phyloP scores from a whole-genome alignment of 2,888 invertebrate species.

The Hydroisotoma schaefferi region DNA sequence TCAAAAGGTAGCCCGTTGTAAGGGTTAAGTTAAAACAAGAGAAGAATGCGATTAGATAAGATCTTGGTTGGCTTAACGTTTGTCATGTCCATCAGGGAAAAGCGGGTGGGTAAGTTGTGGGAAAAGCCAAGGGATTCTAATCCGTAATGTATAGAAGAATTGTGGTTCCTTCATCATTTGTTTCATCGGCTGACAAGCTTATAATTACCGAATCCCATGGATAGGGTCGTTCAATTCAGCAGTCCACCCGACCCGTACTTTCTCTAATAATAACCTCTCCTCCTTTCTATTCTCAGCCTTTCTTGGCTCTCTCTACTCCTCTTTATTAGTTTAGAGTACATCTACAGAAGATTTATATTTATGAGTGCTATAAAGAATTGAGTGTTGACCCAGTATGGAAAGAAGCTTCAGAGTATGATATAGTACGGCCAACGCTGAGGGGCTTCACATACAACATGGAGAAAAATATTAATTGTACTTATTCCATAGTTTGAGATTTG shows the following conservation, averaged over 20 bases:
- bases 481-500: background rate
- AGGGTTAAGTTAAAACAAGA: too few relatives aligned
- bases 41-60: too few relatives aligned
- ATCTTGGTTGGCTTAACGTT: too few relatives aligned
- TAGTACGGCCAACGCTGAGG: background rate
- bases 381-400: background rate
- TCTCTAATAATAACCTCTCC: background rate
- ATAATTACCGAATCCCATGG: constrained; percentile 1
- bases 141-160: too few relatives aligned
- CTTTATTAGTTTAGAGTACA: constrained; percentile 13
- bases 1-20: too few relatives aligned
- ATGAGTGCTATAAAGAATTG: constrained; percentile 1
- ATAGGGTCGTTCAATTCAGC: background rate
- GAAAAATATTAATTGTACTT: background rate
- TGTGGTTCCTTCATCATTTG: background rate
- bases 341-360: background rate
- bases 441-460: background rate
- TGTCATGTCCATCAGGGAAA: too few relatives aligned
- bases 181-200: background rate
- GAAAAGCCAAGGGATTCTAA: too few relatives aligned
- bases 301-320: background rate
- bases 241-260: background rate
- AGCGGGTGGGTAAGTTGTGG: too few relatives aligned
- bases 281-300: too few relatives aligned
- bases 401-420: background rate